These are phyloP conservation scores for Eulemur coronatus DNA, from an alignment of 2,797 vertebrate genomes.

Conservation along the genomic window DNA sequence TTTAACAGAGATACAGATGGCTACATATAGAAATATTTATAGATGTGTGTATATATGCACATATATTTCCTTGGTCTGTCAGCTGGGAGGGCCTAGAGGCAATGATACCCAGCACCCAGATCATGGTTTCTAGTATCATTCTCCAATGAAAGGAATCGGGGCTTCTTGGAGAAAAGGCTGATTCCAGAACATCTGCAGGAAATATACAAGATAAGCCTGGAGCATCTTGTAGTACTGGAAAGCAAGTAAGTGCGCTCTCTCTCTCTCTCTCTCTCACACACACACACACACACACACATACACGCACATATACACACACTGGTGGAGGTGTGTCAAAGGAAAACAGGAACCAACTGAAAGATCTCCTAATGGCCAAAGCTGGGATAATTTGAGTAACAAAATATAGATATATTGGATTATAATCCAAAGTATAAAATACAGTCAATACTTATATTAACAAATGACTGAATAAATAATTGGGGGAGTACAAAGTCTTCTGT, in stretches of 20 bases:
- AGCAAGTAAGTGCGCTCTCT: neutral
- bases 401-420: neutral
- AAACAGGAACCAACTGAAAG: neutral
- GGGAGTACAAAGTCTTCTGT: neutral
- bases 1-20: neutral
- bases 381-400: neutral
- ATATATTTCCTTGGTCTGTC: neutral
- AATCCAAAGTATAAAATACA: neutral
- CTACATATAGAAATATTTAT: neutral
- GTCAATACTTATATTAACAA: neutral
- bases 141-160: neutral
- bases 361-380: neutral
- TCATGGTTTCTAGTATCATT: neutral
- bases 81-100: neutral
- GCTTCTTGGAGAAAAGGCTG: neutral
- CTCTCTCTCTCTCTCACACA: neutral
- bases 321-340: neutral
- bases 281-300: neutral
- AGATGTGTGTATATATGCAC: neutral
- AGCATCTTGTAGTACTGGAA: neutral
- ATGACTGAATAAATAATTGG: neutral
- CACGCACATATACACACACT: neutral
- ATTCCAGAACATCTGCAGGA: neutral
- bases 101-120: neutral
- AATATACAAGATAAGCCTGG: neutral